phyloP scores from a whole-genome alignment of 2,113 vertebrate species.

The Melanotaenia duboulayi region DNA sequence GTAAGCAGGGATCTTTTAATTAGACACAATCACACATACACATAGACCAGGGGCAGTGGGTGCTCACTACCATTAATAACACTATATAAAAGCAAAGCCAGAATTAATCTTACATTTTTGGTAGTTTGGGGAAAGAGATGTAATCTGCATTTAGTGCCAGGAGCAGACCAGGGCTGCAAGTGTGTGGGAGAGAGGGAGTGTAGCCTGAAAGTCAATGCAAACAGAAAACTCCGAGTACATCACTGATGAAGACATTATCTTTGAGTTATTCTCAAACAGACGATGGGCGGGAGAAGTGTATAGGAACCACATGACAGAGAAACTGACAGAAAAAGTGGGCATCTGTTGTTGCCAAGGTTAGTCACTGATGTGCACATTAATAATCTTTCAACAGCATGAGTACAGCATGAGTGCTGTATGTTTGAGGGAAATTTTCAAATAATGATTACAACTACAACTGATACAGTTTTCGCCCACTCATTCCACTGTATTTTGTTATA shows the following conservation, averaged over 20 bases:
- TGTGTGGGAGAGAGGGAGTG: conserved; percentile 63
- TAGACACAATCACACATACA: conserved; percentile 75
- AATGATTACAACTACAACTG: conserved; percentile 15
- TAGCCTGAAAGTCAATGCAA: conserved; percentile 76
- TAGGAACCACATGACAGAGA: conserved; percentile 55
- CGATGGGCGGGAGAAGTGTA: conserved; percentile 51
- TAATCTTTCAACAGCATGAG: conserved; percentile 36
- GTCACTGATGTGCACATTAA: conserved; percentile 49
- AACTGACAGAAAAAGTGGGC: conserved; percentile 50
- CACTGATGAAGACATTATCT: conserved; percentile 76
- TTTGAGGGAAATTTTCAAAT: conserved; percentile 8
- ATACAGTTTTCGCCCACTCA: conserved; percentile 9
- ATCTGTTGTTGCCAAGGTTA: conserved; percentile 58
- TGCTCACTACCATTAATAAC: conserved; percentile 82
- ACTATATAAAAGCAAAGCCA: conserved; percentile 82
- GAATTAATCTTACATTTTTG: conserved; percentile 85
- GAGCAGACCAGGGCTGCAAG: conserved; percentile 69
- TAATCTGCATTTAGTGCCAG: conserved; percentile 82
- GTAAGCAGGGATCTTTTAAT: conserved; percentile 81
- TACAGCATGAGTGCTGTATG: conserved; percentile 25
- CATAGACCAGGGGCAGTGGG: conserved; percentile 66
- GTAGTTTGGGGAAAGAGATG: conserved; percentile 85
- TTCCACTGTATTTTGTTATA: conserved; percentile 46
- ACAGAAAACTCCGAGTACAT: conserved; percentile 73
- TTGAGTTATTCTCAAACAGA: conserved; percentile 71